Percentiles rank a stretch among this genome's conserved stretches.
These are phyloP conservation scores for Taphrorychus bicolor DNA, from an alignment of 2,888 invertebrate genomes.

Conservation along the genomic window DNA sequence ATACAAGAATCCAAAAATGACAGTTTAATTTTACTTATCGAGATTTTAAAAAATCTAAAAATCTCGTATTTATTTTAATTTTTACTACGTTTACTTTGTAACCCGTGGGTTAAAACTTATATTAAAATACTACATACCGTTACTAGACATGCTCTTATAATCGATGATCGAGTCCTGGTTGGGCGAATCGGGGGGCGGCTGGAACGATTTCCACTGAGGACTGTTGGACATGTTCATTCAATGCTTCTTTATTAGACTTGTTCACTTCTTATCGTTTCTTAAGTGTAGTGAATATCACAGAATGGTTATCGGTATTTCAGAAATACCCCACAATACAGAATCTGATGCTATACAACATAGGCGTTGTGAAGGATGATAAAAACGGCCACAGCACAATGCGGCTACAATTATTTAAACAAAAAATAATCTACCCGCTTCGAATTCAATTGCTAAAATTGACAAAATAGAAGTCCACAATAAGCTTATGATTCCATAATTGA, in stretches of 20 bases:
- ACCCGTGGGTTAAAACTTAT: neutral
- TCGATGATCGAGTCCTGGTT: conserved; percentile 83
- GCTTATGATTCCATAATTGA: conserved; percentile 34
- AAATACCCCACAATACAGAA: conserved; percentile 41
- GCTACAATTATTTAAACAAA: conserved; percentile 42
- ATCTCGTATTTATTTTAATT: too few relatives aligned
- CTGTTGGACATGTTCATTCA: conserved; percentile 73
- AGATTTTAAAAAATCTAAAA: too few relatives aligned
- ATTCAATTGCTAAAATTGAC: conserved; percentile 43
- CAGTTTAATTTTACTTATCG: too few relatives aligned
- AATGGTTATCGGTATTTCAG: conserved; percentile 60
- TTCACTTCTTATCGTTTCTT: conserved; percentile 51
- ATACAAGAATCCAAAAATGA: too few relatives aligned
- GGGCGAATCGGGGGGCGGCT: conserved; percentile 85
- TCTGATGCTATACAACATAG: conserved; percentile 17
- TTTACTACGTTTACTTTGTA: too few relatives aligned
- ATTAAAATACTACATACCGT: conserved; percentile 51
- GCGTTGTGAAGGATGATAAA: conserved; percentile 48
- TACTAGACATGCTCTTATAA: conserved; percentile 75
- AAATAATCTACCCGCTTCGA: conserved; percentile 40
- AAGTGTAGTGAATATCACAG: conserved; percentile 68
- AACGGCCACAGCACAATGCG: conserved; percentile 31
- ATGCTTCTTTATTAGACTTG: conserved; percentile 32
- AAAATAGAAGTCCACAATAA: conserved; percentile 49
- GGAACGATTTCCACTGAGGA: conserved; percentile 91